Evolutionary conservation across 2,797 vertebrate species (phyloP).

Genomic region (Falco rusticolus): DNA sequence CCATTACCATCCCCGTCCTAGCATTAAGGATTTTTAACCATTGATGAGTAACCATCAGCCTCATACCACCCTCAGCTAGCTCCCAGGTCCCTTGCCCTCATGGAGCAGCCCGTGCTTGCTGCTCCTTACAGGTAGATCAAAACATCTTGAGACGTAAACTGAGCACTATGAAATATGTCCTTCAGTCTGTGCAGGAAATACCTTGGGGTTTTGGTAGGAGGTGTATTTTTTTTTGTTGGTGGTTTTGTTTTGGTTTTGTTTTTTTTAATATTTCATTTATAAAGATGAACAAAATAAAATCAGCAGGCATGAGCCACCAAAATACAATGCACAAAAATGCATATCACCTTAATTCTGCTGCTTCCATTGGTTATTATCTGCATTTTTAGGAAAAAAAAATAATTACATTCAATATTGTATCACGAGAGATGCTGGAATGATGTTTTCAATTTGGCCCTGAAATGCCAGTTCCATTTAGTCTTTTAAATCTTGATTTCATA

Average conservation of each 20-base stretch:
- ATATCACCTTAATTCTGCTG: background rate
- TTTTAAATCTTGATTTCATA: background rate
- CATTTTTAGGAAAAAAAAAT: background rate
- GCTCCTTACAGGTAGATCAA: background rate
- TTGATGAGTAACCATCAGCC: background rate
- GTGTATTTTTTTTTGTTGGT: fast-evolving
- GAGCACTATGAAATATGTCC: background rate
- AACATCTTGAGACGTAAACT: background rate
- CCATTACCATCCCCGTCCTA: background rate
- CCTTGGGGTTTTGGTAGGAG: background rate
- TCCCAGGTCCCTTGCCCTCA: background rate
- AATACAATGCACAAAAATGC: background rate
- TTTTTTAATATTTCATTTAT: background rate
- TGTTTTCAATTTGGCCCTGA: background rate
- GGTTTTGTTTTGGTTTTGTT: background rate
- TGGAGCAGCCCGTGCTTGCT: background rate
- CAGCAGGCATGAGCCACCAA: background rate
- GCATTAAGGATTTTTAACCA: fast-evolving
- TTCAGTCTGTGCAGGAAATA: background rate
- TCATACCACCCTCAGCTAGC: background rate
- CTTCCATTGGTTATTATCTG: background rate
- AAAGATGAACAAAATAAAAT: background rate
- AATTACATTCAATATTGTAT: background rate
- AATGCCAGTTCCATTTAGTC: background rate
- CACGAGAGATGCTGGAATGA: background rate